Evolutionary conservation across 1,140 invertebrate species (phyloP).

Genomic region (Cotesia typhae): DNA sequence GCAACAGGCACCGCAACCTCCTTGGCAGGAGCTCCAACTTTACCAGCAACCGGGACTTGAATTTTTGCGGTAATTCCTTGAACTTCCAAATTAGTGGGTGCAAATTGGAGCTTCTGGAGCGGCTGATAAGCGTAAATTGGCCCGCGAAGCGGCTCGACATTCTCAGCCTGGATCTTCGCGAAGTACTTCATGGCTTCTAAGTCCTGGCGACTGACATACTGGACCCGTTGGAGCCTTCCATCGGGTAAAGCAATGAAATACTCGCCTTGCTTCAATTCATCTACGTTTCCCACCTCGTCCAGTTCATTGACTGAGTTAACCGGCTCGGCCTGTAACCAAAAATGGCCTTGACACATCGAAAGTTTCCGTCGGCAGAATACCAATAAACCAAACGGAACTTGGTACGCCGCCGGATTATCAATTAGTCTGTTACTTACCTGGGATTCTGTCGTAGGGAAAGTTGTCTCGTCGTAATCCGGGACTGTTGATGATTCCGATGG

Average conservation of each 20-base stretch:
- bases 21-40: background rate
- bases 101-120: conserved; percentile 55
- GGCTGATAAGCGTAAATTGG: conserved; percentile 68
- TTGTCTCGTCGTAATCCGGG: conserved; percentile 52
- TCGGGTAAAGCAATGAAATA: conserved; percentile 68
- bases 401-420: conserved; percentile 30
- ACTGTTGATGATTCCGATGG: conserved; percentile 48
- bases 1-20: conserved; percentile 24
- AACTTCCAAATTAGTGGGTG: conserved; percentile 42
- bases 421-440: conserved; percentile 21
- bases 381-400: conserved; percentile 19
- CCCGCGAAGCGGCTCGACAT: conserved; percentile 66
- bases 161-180: conserved; percentile 65
- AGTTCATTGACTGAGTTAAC: conserved; percentile 58
- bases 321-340: conserved; percentile 50
- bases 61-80: conserved; percentile 31
- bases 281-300: conserved; percentile 52
- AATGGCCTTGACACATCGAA: background rate
- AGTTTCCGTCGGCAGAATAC: background rate
- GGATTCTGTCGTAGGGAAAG: conserved; percentile 42
- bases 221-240: conserved; percentile 65
- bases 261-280: conserved; percentile 54
- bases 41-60: conserved; percentile 39
- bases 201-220: conserved; percentile 65
- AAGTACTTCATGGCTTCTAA: conserved; percentile 67